Evolutionary conservation across 1,140 invertebrate species (phyloP), one percentile per base, ranked within the genome.

Genomic region (Cotesia glomerata): DNA sequence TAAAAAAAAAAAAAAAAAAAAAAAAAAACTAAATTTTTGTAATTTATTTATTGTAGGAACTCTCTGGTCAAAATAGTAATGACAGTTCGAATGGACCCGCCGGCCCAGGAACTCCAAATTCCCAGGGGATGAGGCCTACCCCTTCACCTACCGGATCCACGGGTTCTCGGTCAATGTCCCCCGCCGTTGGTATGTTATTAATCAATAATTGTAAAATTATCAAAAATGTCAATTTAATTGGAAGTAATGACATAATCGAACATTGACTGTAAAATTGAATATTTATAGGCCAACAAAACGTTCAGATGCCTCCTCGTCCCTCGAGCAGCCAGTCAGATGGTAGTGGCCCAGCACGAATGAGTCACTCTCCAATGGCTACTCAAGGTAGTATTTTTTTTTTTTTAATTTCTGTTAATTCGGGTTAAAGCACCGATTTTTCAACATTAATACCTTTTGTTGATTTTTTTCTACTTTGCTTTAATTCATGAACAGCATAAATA

Each of bases 91-190:
- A 90, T 89, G 93, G 90, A 86, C 92, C 88, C 85, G 92, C 88
- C 88, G 91, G 85, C 86, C 91, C 91, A 63, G 91, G 91, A 67
- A 93, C 91, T 71, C 92, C 92, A 74, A 92, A 92, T 87, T 91
- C 91, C 72, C 91, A 92, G 89, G 91, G 91, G 84, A 92, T 96
- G 91, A 93, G 96, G 87, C 95, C 95, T 73, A 95, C 94, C 81
- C 95, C 95, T 79, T 97, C 95, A 81, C 95, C 96, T 78, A 96
- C 95, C 81, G 95, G 95, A 82, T 96, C 95, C 79, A 93, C 93
- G 80, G 95, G 95, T 84, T 97, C 95, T 79, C 91, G 95, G 87
- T 97, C 95, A 85, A 97, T 97, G 94, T 97, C 96, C 86, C 96
- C 96, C 82, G 95, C 95, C 88, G 95, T 97, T 84, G 95, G 95